phyloP scores from a whole-genome alignment of 2,888 invertebrate genomes.

The Physocephala rufipes region DNA sequence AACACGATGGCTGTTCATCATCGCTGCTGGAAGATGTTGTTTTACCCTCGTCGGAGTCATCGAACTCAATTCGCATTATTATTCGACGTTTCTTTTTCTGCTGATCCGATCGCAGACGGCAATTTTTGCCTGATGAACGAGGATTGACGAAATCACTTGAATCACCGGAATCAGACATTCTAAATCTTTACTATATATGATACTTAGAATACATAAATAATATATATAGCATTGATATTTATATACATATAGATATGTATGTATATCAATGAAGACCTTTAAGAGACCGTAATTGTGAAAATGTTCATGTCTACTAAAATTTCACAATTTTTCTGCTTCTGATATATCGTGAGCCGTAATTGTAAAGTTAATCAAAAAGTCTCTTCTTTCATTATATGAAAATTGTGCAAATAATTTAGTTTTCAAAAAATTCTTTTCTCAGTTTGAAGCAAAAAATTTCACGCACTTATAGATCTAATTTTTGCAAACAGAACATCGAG shows the following conservation, averaged over 20 bases:
- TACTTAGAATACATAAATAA: conserved; percentile 46
- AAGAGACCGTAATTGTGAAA: conserved; percentile 7
- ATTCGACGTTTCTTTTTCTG: conserved; percentile 58
- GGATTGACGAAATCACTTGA: conserved; percentile 51
- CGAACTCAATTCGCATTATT: conserved; percentile 64
- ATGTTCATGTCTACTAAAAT: conserved; percentile 2
- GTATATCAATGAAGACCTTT: conserved; percentile 3
- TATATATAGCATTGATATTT: conserved; percentile 44
- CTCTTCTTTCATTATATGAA: neutral
- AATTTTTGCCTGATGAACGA: conserved; percentile 49
- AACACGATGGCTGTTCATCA: conserved; percentile 51
- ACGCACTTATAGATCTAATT: conserved; percentile 41
- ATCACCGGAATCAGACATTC: conserved; percentile 55
- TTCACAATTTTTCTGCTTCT: conserved; percentile 21
- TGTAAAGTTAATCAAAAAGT: neutral
- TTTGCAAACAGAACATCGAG: conserved; percentile 29
- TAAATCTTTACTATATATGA: conserved; percentile 45
- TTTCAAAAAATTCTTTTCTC: neutral
- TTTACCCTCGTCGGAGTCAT: conserved; percentile 56
- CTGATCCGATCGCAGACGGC: conserved; percentile 39
- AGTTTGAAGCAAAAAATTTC: conserved; percentile 37
- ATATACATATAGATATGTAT: conserved; percentile 26
- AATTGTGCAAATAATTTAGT: neutral
- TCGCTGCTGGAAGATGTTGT: conserved; percentile 44
- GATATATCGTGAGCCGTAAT: neutral